Percentiles rank a stretch among this genome's conserved stretches.
These are phyloP conservation scores for Clarias batrachus DNA, from an alignment of 2,113 vertebrate genomes.

Conservation along the genomic window DNA sequence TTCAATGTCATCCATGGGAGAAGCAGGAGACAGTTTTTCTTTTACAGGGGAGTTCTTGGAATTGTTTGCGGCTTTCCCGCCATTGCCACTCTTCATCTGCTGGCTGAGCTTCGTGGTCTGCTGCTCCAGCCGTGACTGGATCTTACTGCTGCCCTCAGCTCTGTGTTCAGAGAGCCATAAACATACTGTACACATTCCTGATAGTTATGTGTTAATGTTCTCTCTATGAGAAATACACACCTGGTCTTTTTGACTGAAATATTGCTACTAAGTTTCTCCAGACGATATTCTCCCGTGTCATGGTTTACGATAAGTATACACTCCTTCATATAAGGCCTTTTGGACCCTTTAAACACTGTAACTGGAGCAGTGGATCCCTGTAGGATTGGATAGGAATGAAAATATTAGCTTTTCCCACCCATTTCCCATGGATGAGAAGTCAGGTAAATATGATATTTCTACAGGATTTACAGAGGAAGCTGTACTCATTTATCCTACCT, in stretches of 20 bases:
- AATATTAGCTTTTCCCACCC: neutral
- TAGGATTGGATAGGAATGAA: neutral
- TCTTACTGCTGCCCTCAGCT: slow-evolving; percentile 94
- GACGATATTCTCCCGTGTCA: slow-evolving; percentile 95
- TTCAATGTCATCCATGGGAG: slow-evolving; percentile 95
- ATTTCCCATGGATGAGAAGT: neutral
- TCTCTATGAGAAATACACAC: slow-evolving; percentile 64
- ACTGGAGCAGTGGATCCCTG: slow-evolving; percentile 92
- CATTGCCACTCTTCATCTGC: slow-evolving; percentile 76
- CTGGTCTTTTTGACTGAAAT: slow-evolving; percentile 98
- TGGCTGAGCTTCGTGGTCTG: slow-evolving; percentile 74
- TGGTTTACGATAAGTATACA: slow-evolving; percentile 98
- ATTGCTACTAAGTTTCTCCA: slow-evolving; percentile 97
- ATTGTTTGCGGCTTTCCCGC: slow-evolving; percentile 69
- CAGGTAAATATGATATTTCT: neutral
- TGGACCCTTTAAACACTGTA: slow-evolving; percentile 97
- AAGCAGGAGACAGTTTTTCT: slow-evolving; percentile 81
- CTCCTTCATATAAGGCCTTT: slow-evolving; percentile 94
- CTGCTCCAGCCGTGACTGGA: slow-evolving; percentile 82
- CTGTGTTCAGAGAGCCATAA: slow-evolving; percentile 61
- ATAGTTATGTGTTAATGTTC: too few species aligned
- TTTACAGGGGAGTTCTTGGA: slow-evolving; percentile 78
- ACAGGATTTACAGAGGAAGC: too few species aligned
- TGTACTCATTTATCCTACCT: slow-evolving; percentile 72
- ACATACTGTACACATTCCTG: neutral